Base-by-base conservation (phyloP, 2,113 vertebrate genomes). In the Acrocephalus arundinaceus region DNA sequence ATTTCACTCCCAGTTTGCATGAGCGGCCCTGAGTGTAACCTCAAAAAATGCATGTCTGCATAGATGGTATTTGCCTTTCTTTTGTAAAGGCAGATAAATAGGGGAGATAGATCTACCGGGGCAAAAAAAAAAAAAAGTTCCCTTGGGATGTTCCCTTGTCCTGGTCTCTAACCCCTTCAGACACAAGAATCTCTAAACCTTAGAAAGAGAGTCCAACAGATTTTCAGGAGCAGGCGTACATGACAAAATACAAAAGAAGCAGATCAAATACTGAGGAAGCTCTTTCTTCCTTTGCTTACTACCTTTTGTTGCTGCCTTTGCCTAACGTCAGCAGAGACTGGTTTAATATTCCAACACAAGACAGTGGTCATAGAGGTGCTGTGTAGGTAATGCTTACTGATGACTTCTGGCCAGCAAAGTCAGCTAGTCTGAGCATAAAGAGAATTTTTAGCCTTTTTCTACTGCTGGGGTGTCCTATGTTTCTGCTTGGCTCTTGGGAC, bases 21-120 rank as follows among this genome's bases (percentile, higher is more conserved):
- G 22, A 77, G 17, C 0, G 0, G 20, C 17, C 10, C 13, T 4
- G 21, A 84, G 24, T 2, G 7, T 63, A 75, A 74, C 33, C 31
- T 45, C 16, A 8, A 48, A 46, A 48, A 72, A 23, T 5, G 13
- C 1, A 0, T 43, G 28, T 41, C 37, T 49, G 45, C 1, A 1
- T 7, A 58, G 46, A 23, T 18, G 23, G 31, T 22, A 11, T 61
- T 70, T 54, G 13, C 30, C 24, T 25, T 85, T 58, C 52, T 62
- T 81, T 71, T 51, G 57, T 39, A 46, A 85, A 80, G 48, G 13
- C 24, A 62, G 37, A 25, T 54, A 58, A 75, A 59, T 8, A 51
- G 30, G 14, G 21, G 28, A 55, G n/a, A 31, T 13, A n/a, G 48
- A 73, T 33, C 30, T 1, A n/a, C 2, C 3, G 6, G 12, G n/a